Conservation (phyloP, 2,797 vertebrate species). For the Heliangelus exortis region DNA sequence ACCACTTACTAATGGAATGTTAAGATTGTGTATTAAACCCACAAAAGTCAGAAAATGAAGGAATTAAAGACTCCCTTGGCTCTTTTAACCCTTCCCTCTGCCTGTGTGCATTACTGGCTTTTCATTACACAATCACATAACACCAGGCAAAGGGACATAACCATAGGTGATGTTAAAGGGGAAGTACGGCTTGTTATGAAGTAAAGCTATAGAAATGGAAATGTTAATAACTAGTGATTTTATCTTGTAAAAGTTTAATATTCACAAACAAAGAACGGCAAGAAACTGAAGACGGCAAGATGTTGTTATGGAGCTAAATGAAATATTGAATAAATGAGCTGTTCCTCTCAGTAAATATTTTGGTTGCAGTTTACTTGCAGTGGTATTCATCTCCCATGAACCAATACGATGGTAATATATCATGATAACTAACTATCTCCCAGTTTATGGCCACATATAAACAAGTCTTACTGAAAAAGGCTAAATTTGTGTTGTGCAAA, state of each 20-base stretch:
- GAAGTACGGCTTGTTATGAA: slow-evolving; percentile 27
- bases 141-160: slow-evolving; percentile 27
- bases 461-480: not conserved
- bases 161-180: slow-evolving; percentile 19
- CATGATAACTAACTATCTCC: not conserved
- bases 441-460: not conserved
- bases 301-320: slow-evolving; percentile 25
- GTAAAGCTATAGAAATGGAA: slow-evolving; percentile 57
- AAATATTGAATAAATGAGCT: slow-evolving; percentile 63
- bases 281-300: slow-evolving; percentile 58
- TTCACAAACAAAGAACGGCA: slow-evolving; percentile 65
- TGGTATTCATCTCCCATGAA: slow-evolving; percentile 28
- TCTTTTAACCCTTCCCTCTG: slow-evolving; percentile 68
- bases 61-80: slow-evolving; percentile 70
- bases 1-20: slow-evolving; percentile 70
- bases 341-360: slow-evolving; percentile 12
- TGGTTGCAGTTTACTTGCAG: not conserved
- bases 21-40: slow-evolving; percentile 74
- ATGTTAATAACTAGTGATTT: slow-evolving; percentile 66
- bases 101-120: not conserved
- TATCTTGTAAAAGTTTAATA: slow-evolving; percentile 72
- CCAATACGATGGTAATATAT: not conserved
- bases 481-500: not conserved
- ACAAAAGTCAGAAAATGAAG: slow-evolving; percentile 71
- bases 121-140: slow-evolving; percentile 51